Percentiles rank a stretch among this genome's conserved stretches.
Evolutionary conservation across 2,113 vertebrate genomes (phyloP).

Genomic region (Mesocricetus auratus): DNA sequence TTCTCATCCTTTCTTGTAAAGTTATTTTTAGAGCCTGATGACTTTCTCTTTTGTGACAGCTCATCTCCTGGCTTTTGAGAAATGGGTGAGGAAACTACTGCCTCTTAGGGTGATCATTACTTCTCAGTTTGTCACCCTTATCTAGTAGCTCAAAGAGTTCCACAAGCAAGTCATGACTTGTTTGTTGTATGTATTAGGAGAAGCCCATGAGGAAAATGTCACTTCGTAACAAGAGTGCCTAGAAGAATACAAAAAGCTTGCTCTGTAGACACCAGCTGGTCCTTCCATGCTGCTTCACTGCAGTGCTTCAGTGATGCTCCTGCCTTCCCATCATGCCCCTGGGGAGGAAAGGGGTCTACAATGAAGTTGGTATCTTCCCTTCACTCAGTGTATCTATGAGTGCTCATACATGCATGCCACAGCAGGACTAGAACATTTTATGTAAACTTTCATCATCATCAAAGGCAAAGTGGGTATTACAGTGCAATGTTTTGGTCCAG

Average conservation of each 20-base stretch:
- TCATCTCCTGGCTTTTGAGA: background rate
- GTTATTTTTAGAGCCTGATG: background rate
- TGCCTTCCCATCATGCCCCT: background rate
- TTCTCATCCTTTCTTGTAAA: background rate
- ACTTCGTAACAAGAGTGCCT: background rate
- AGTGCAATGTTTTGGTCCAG: slow-evolving; percentile 29
- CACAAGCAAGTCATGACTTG: background rate
- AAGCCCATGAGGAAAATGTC: background rate
- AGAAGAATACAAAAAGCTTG: background rate
- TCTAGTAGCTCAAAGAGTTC: background rate
- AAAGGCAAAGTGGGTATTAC: slow-evolving; percentile 29
- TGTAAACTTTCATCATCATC: slow-evolving; percentile 22
- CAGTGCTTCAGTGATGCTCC: background rate
- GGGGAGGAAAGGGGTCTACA: background rate
- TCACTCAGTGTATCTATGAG: background rate
- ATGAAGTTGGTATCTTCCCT: background rate
- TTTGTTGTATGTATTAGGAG: background rate
- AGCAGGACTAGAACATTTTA: background rate
- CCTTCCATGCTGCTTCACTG: background rate
- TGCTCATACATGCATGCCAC: background rate
- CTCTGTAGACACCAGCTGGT: background rate
- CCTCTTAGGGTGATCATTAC: background rate
- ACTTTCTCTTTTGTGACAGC: background rate
- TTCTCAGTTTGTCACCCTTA: background rate
- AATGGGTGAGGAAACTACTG: background rate